phyloP scores from a whole-genome alignment of 1,140 invertebrate genomes.

The Drosophila sproati region DNA sequence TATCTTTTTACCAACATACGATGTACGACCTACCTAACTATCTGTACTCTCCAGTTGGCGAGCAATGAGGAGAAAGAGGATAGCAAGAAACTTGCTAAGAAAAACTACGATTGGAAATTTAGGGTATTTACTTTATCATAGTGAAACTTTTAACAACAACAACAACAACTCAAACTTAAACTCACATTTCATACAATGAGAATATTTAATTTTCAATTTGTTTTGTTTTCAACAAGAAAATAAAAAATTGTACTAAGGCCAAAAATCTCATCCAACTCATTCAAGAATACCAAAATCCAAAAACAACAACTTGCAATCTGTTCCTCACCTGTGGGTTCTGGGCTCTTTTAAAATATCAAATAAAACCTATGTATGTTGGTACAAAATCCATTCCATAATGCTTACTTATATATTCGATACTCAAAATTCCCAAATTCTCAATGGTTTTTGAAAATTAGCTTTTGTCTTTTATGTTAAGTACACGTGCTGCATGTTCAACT shows the following conservation, averaged over 20 bases:
- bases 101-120: constrained; percentile 92
- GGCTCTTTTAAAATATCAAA: constrained; percentile 6
- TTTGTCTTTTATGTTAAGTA: constrained; percentile 41
- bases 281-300: constrained; percentile 21
- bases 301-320: constrained; percentile 11
- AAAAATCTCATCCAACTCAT: constrained; percentile 35
- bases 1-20: constrained; percentile 35
- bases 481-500: constrained; percentile 55
- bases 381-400: constrained; percentile 22
- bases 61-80: constrained; percentile 86
- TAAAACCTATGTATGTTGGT: constrained; percentile 17
- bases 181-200: constrained; percentile 13
- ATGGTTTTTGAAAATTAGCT: constrained; percentile 30
- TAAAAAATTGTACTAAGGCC: constrained; percentile 25
- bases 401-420: constrained; percentile 10
- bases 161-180: constrained; percentile 22
- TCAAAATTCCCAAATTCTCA: background rate
- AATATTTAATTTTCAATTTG: constrained; percentile 40
- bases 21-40: constrained; percentile 35
- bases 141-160: constrained; percentile 34
- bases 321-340: constrained; percentile 24
- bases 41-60: constrained; percentile 71
- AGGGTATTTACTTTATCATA: constrained; percentile 86
- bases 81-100: constrained; percentile 86
- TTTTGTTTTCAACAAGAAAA: constrained; percentile 53